Conservation (phyloP, 2,888 invertebrate genomes). For the Mongoloraphidia duomilia region DNA sequence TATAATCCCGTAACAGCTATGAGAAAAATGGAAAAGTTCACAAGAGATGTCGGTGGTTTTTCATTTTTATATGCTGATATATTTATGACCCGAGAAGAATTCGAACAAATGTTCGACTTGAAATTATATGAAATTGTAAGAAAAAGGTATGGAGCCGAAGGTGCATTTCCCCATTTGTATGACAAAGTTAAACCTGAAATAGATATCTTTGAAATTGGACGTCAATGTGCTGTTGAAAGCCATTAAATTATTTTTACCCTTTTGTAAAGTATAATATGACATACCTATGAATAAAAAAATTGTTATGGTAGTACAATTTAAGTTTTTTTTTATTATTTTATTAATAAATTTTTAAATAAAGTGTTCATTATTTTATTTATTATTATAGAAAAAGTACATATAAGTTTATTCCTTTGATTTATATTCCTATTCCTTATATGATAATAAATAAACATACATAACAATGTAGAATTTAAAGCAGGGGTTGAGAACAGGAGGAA, state of each 20-base stretch:
- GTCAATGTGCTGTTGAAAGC: constrained; percentile 14
- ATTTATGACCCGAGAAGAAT: constrained; percentile 49
- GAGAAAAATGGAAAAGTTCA: constrained; percentile 56
- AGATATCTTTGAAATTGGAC: constrained; percentile 44
- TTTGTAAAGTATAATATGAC: too few relatives aligned
- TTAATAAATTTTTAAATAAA: too few relatives aligned
- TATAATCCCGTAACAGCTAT: constrained; percentile 51
- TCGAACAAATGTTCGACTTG: constrained; percentile 54
- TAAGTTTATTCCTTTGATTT: too few relatives aligned
- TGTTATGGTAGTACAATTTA: too few relatives aligned
- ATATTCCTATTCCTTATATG: too few relatives aligned
- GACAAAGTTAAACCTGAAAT: constrained; percentile 54
- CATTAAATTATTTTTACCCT: constrained; percentile 2
- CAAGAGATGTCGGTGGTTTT: constrained; percentile 49
- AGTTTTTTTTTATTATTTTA: too few relatives aligned
- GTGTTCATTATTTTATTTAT: too few relatives aligned
- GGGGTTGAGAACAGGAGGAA: too few relatives aligned
- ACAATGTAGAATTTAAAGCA: too few relatives aligned
- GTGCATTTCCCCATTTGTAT: constrained; percentile 48
- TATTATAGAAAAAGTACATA: too few relatives aligned
- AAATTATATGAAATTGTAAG: constrained; percentile 45
- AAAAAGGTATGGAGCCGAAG: constrained; percentile 40
- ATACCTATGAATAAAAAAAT: too few relatives aligned
- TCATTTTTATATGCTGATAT: constrained; percentile 57
- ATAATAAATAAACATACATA: too few relatives aligned